Base-by-base conservation (phyloP, 2,113 vertebrate genomes). In the Vidua chalybeata region DNA sequence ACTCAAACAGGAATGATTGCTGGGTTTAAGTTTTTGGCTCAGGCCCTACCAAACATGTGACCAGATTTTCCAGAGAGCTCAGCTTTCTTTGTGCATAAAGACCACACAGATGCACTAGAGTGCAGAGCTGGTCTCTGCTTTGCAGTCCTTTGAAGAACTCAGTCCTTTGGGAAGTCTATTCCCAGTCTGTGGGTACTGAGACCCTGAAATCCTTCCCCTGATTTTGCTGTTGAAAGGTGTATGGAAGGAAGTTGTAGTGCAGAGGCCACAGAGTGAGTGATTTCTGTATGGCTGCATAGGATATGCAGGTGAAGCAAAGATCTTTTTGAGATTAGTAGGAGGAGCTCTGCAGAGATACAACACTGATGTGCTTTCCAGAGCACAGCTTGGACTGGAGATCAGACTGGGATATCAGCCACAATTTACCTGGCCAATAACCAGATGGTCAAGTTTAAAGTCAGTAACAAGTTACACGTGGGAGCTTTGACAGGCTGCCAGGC, bases 361-460 rank as follows among this genome's bases (percentile, higher is more conserved):
- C 11, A 33, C 4, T 39, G 2, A 4, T 0, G 0, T 33, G 27
- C 20, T 59, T 20, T 59, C 21, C 49, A 30, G 46, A 80, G n/a
- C 28, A 41, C 26, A 64, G n/a, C 7, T 21, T 46, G 27, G 45
- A 48, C 45, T 41, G 61, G 64, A 88, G 69, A 90, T 24, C 55
- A 81, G 17, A 4, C 48, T 45, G 52, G 49, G 46, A 31, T 30
- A 51, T 58, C 68, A 77, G 79, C 41, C 77, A 61, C 55, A 8
- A 51, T 80, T 87, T 37, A 62, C 51, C 76, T 56, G 52, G n/a
- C 20, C 46, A 61, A 27, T 46, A 66, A 76, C 18, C 83, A 67
- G 48, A 28, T 15, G 30, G 35, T 27, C n/a, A 64, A 68, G n/a
- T 79, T 90, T 64, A 46, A 87, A 91, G 64, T 68, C 83, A 87